Conservation (phyloP, 2,888 invertebrate species). For the Iselma pallidipennis region DNA sequence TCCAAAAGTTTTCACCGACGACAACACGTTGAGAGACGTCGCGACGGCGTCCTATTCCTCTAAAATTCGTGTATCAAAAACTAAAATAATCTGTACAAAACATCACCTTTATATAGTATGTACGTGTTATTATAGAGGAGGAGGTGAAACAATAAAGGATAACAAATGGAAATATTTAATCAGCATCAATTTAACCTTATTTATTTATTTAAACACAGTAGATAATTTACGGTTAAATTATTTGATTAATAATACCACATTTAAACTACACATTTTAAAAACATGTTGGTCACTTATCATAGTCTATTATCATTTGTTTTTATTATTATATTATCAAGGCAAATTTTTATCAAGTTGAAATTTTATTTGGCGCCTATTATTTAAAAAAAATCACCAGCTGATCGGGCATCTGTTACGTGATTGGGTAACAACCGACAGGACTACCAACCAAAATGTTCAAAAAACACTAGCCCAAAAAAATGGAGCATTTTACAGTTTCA, state of each 20-base stretch:
- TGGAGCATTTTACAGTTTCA: no score
- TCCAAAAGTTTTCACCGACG: conserved; percentile 8
- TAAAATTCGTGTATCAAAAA: no score
- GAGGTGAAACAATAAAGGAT: neutral
- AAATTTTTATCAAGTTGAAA: no score
- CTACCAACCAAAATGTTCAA: neutral
- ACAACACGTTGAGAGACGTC: no score
- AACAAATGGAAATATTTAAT: neutral
- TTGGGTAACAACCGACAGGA: neutral
- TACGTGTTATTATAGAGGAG: no score
- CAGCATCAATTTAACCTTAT: neutral
- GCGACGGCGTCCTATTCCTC: no score
- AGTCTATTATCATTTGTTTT: no score
- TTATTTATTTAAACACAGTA: neutral
- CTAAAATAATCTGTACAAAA: no score
- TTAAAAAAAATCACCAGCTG: neutral
- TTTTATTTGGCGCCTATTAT: neutral
- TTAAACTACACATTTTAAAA: no score
- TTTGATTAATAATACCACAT: neutral
- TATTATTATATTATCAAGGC: no score
- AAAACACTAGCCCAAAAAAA: no score
- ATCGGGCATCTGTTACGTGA: neutral
- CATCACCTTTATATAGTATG: neutral
- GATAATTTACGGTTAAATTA: neutral
- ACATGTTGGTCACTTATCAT: no score